Base-by-base conservation (phyloP, 2,113 vertebrate species). In the Amblyopsis rosae region DNA sequence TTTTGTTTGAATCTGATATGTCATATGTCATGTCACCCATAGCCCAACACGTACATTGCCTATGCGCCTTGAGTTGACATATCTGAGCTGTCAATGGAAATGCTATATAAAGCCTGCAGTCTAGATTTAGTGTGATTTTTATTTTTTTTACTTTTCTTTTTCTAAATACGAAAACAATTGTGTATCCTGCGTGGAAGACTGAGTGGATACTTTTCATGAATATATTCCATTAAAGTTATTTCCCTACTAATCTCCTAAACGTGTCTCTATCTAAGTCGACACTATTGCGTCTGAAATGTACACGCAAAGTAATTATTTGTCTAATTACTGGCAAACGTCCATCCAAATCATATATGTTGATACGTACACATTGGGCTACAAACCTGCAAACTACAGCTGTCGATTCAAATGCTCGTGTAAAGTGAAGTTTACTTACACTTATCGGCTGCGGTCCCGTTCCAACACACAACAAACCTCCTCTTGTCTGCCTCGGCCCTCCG, bases 391-490 rank as follows among this genome's bases (percentile, higher is more conserved):
- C 26, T 49, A 64, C 26, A 77, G 68, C 65, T 72, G 72, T 65
- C 65, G 62, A 70, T 62, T 80, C 72, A 61, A 62, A 62, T 58
- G 11, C 9, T 54, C 67, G 51, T 45, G 49, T 80, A 77, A 32
- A 83, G 72, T 77, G 69, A 87, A 87, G 70, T 85, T 85, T 92
- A 92, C 90, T 92, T 86, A 92, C 91, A 88, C 84, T 87, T 87
- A 73, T 68, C 26, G 35, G 54, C 69, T 71, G 75, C 62, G 26
- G 62, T 72, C 57, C 80, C 9, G 72, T 65, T 82, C 78, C 77
- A 72, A 69, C 49, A 67, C 69, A 69, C 73, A 76, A 66, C 73
- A 73, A 62, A 81, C 62, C 56, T 64, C 58, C 69, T 75, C 67
- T 66, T 47, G 35, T 67, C 65, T 69, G 62, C 41, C 68, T 72